Percentiles rank a stretch among this genome's conserved stretches.
These are phyloP conservation scores for Nemoura dubitans DNA, from an alignment of 2,888 invertebrate genomes.

Conservation along the genomic window DNA sequence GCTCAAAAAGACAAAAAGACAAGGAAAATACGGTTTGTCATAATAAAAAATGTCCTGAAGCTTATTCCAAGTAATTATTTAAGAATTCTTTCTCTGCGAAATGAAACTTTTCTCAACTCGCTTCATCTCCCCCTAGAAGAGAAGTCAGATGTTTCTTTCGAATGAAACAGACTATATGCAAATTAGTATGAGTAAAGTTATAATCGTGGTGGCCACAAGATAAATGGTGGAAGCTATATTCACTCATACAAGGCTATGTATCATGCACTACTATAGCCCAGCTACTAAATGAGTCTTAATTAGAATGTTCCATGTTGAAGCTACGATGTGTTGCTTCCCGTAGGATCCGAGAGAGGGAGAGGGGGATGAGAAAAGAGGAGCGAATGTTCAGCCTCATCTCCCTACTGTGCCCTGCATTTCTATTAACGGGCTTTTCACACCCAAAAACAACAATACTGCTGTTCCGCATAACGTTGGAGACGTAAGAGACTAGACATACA, in stretches of 20 bases:
- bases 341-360: background rate
- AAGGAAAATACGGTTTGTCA: background rate
- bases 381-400: constrained; percentile 19
- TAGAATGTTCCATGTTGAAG: constrained; percentile 37
- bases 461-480: background rate
- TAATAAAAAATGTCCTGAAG: constrained; percentile 29
- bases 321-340: constrained; percentile 29
- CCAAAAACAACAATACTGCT: constrained; percentile 20
- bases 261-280: constrained; percentile 32
- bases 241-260: constrained; percentile 36
- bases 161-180: constrained; percentile 23
- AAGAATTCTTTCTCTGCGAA: constrained; percentile 33
- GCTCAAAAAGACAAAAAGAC: background rate
- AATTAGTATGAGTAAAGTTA: constrained; percentile 18
- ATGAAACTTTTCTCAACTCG: constrained; percentile 25
- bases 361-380: background rate
- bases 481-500: background rate
- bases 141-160: constrained; percentile 1
- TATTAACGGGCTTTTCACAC: constrained; percentile 38
- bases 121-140: background rate
- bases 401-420: constrained; percentile 37
- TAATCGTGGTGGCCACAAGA: constrained; percentile 38
- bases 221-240: constrained; percentile 34
- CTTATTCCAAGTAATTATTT: constrained; percentile 32
- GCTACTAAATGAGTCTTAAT: constrained; percentile 42